phyloP scores from a whole-genome alignment of 2,888 invertebrate genomes.

The Cheilosia vernalis region DNA sequence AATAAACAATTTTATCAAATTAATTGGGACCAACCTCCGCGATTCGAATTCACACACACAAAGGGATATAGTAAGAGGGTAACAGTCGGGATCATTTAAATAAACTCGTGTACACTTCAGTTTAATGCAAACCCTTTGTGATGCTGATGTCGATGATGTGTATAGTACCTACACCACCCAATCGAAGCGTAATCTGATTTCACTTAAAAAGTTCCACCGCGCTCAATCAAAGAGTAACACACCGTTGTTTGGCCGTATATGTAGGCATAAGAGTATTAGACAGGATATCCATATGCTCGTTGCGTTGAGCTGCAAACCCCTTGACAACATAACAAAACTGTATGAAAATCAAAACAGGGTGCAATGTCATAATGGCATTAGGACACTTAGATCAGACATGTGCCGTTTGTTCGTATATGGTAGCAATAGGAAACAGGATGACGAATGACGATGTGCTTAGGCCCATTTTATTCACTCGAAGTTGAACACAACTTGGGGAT shows the following conservation, averaged over 20 bases:
- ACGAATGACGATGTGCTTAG: slow-evolving; percentile 58
- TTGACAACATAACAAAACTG: slow-evolving; percentile 36
- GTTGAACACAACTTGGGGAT: too few species aligned
- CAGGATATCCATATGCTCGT: slow-evolving; percentile 39
- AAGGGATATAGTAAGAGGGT: neutral
- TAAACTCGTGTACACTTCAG: slow-evolving; percentile 45
- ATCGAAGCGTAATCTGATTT: slow-evolving; percentile 66
- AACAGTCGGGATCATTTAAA: slow-evolving; percentile 31
- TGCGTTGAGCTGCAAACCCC: slow-evolving; percentile 17
- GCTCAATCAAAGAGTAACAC: slow-evolving; percentile 53
- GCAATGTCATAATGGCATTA: slow-evolving; percentile 67
- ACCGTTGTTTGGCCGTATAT: slow-evolving; percentile 12
- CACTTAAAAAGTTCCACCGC: slow-evolving; percentile 59
- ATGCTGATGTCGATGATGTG: slow-evolving; percentile 1
- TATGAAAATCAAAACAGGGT: slow-evolving; percentile 57
- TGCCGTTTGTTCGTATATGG: slow-evolving; percentile 32
- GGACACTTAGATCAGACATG: slow-evolving; percentile 61
- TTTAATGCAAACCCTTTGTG: slow-evolving; percentile 47
- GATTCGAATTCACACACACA: slow-evolving; percentile 33
- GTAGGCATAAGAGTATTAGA: neutral
- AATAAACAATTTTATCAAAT: slow-evolving; percentile 69
- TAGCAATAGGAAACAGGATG: too few species aligned
- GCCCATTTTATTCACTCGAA: too few species aligned
- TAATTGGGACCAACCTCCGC: slow-evolving; percentile 62
- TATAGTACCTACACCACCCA: slow-evolving; percentile 42